Conservation (phyloP, 2,113 vertebrate species). For the Rhea pennata region DNA sequence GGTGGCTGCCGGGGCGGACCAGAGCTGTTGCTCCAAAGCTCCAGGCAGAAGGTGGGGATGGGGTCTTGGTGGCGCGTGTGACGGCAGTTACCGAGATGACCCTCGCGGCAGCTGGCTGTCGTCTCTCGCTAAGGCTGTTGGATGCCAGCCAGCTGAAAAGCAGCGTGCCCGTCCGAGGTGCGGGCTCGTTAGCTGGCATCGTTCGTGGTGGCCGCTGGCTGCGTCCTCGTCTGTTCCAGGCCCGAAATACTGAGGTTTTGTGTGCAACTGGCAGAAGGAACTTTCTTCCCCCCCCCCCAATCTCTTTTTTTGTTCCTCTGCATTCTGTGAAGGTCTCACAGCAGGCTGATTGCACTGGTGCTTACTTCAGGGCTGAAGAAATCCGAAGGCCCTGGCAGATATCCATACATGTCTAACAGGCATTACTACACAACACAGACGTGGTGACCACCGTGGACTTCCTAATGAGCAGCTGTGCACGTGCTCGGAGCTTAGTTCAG, state of each 20-base stretch:
- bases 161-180: fast-evolving
- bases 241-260: not conserved
- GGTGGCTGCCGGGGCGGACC: not conserved
- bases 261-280: not conserved
- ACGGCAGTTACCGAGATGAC: not conserved
- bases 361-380: not conserved
- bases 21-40: not conserved
- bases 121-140: not conserved
- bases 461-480: not conserved
- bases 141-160: not conserved
- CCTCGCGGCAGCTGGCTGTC: not conserved
- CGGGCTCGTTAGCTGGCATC: fast-evolving
- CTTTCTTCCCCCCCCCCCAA: too few species aligned
- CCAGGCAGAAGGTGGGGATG: not conserved
- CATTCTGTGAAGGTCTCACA: not conserved
- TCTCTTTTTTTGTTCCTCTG: not conserved
- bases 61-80: not conserved
- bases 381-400: not conserved
- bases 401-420: not conserved
- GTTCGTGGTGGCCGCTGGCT: fast-evolving
- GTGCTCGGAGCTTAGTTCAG: fast-evolving
- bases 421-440: not conserved
- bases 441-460: fast-evolving
- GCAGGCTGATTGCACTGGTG: not conserved
- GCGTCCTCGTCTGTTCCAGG: not conserved